A percentile compares a stretch with the other conserved stretches of the same genome.
Evolutionary conservation across 2,113 vertebrate genomes (phyloP).

Genomic region (Anolis sagrei): DNA sequence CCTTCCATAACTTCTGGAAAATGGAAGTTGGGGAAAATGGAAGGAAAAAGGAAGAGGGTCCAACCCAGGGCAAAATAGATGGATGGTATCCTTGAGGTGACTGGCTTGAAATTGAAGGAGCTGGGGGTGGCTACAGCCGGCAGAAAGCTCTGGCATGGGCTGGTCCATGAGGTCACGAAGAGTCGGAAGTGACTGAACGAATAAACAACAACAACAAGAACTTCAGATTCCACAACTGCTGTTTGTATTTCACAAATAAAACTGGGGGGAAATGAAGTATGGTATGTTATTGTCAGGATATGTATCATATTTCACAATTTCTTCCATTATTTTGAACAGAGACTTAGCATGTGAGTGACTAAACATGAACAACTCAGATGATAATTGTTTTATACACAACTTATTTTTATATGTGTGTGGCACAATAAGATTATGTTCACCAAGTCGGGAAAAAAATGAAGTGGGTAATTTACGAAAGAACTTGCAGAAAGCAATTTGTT

Average conservation of each 20-base stretch:
- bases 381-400: conserved; percentile 65
- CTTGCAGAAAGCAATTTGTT: conserved; percentile 56
- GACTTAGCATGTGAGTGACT: conserved; percentile 59
- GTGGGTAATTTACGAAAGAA: conserved; percentile 61
- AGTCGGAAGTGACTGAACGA: no score
- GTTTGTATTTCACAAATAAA: conserved; percentile 53
- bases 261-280: no score
- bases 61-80: no score
- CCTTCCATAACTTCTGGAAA: conserved; percentile 15
- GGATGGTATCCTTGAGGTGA: no score
- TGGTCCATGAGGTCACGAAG: no score
- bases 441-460: conserved; percentile 60
- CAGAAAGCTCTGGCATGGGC: no score
- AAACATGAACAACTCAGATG: conserved; percentile 69
- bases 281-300: conserved; percentile 59
- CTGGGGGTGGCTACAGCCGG: no score
- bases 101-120: no score
- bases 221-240: no score
- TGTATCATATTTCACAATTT: conserved; percentile 56
- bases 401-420: conserved; percentile 10
- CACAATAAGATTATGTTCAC: conserved; percentile 49
- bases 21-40: no score
- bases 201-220: no score
- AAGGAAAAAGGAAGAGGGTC: no score
- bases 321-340: conserved; percentile 60